A percentile compares a stretch with the other conserved stretches of the same genome.
phyloP scores from a whole-genome alignment of 2,113 vertebrate genomes.

The Brachypteracias leptosomus region DNA sequence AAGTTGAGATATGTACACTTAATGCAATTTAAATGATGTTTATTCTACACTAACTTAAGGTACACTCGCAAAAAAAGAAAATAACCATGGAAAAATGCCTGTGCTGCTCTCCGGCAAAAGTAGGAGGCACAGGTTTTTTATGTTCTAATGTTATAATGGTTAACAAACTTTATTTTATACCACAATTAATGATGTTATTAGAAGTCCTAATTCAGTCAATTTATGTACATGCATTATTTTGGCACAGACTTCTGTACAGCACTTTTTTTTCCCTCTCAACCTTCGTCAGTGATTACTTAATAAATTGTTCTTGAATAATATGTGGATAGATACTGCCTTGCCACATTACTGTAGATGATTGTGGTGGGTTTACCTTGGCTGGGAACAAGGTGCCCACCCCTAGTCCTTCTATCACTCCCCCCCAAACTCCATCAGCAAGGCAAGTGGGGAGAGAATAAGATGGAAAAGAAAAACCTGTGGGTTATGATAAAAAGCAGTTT shows the following conservation, averaged over 20 bases:
- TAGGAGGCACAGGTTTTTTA: not conserved
- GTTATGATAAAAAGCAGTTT: too few relatives aligned
- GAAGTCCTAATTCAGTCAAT: not conserved
- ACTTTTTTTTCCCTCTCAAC: not conserved
- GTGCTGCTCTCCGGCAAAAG: not conserved
- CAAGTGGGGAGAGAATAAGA: too few relatives aligned
- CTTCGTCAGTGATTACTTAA: not conserved
- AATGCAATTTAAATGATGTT: not conserved
- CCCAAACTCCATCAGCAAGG: too few relatives aligned
- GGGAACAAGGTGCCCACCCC: too few relatives aligned
- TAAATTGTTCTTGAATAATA: not conserved
- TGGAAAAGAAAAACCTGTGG: too few relatives aligned
- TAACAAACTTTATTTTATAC: not conserved
- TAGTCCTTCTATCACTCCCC: too few relatives aligned
- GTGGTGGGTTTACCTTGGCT: too few relatives aligned
- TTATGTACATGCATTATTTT: not conserved
- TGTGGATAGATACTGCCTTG: not conserved
- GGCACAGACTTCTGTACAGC: not conserved
- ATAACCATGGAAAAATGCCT: not conserved
- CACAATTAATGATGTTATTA: not conserved
- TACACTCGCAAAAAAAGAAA: not conserved
- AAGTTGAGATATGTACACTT: not conserved
- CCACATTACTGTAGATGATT: not conserved
- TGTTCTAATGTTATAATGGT: not conserved
- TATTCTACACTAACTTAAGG: not conserved